These are phyloP conservation scores for Orius laevigatus DNA, from an alignment of 1,140 invertebrate genomes.

Conservation along the genomic window DNA sequence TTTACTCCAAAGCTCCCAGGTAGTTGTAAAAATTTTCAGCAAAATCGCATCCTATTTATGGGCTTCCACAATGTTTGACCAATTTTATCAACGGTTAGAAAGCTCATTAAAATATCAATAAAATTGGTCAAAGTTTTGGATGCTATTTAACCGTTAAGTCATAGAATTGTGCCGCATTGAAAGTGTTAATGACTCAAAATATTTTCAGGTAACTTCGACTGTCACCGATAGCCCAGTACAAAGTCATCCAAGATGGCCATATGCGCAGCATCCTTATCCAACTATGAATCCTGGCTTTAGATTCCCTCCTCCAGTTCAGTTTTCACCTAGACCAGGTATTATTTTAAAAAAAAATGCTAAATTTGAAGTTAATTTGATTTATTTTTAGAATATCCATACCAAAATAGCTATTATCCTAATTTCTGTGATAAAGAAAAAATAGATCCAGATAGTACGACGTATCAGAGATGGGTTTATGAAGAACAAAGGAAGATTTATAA, in stretches of 20 bases:
- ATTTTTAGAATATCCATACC: no score
- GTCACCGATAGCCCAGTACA: conserved; percentile 48
- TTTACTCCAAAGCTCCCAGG: conserved; percentile 52
- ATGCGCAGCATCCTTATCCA: conserved; percentile 4
- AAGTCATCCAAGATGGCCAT: neutral
- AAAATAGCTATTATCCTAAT: no score
- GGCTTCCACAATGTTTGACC: no score
- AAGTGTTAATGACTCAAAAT: no score
- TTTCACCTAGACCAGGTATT: neutral
- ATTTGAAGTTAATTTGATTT: no score
- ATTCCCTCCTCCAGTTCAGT: neutral
- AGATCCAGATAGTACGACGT: conserved; percentile 46
- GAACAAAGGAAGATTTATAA: no score
- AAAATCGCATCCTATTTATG: neutral
- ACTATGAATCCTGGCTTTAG: neutral
- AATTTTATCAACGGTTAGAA: no score
- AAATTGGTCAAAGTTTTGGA: no score
- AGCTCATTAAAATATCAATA: no score
- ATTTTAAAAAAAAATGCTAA: neutral
- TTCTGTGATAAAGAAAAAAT: conserved; percentile 34
- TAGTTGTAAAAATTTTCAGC: conserved; percentile 7
- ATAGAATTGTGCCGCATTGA: no score
- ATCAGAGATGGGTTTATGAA: no score
- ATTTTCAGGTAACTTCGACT: conserved; percentile 55
- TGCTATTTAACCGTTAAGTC: no score